Conservation (phyloP, 1,140 invertebrate species). For the Cotesia vestalis region DNA sequence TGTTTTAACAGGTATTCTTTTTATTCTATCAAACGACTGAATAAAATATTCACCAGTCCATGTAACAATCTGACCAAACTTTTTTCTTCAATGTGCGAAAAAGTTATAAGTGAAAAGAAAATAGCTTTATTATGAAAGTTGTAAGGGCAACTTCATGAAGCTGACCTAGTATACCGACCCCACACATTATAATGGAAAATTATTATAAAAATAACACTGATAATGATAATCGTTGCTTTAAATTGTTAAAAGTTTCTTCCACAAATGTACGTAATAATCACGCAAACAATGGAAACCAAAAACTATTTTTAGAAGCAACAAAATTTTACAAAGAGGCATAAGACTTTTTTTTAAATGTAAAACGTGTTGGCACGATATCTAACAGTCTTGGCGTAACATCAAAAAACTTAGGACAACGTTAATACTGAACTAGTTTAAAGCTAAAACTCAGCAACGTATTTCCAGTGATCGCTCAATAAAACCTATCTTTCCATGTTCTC, state of each 20-base stretch:
- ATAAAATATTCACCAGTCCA: slow-evolving; percentile 2
- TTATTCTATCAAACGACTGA: too few relatives aligned
- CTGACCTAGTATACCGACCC: slow-evolving; percentile 10
- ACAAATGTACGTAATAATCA: neutral
- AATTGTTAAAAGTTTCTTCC: neutral
- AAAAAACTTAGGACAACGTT: slow-evolving; percentile 8
- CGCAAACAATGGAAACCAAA: neutral
- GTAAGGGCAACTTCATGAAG: too few relatives aligned
- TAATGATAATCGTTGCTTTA: neutral
- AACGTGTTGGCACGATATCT: slow-evolving; percentile 9
- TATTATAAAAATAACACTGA: neutral
- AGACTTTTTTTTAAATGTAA: neutral
- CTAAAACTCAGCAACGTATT: slow-evolving; percentile 15
- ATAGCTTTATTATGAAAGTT: slow-evolving; percentile 6
- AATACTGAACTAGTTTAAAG: neutral
- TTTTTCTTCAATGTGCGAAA: neutral
- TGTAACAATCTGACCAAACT: neutral
- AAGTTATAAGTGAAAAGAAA: slow-evolving; percentile 23
- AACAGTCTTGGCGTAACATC: neutral
- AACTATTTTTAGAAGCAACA: neutral
- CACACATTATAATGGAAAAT: neutral
- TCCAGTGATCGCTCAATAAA: slow-evolving; percentile 22
- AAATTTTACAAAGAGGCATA: neutral
- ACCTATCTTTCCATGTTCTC: neutral
- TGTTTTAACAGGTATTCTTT: too few relatives aligned